Conservation (phyloP, 2,797 vertebrate species). For the Leucoraja ocellata region DNA sequence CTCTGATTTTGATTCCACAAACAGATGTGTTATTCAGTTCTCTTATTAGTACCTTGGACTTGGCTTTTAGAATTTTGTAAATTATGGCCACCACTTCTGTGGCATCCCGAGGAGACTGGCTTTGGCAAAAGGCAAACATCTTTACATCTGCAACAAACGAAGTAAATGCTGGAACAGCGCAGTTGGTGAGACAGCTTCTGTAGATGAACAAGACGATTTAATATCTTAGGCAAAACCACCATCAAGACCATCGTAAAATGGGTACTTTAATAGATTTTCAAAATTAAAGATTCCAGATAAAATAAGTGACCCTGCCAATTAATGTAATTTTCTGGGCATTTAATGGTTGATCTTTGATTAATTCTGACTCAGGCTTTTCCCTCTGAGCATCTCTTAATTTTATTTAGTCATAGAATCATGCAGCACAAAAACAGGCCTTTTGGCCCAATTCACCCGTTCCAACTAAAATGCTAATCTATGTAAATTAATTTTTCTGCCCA, state of each 20-base stretch:
- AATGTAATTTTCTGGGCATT: neutral
- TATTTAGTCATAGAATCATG: neutral
- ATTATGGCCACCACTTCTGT: neutral
- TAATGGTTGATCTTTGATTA: neutral
- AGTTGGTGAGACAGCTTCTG: neutral
- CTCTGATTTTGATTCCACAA: neutral
- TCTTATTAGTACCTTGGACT: neutral
- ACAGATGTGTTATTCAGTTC: neutral
- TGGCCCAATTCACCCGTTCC: too few relatives aligned
- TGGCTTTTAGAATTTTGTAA: neutral
- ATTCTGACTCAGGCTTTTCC: neutral
- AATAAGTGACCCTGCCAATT: neutral
- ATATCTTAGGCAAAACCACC: neutral
- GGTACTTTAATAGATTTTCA: neutral
- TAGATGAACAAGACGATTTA: neutral
- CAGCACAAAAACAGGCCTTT: too few relatives aligned
- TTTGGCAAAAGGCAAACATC: neutral
- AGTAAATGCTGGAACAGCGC: neutral
- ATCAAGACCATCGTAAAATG: neutral
- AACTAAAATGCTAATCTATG: too few relatives aligned
- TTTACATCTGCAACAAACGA: neutral
- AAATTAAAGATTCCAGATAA: neutral
- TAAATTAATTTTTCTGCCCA: too few relatives aligned
- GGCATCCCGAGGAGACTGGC: neutral
- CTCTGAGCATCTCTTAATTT: neutral